phyloP scores from a whole-genome alignment of 2,113 vertebrate genomes.

The Spea multiplicata region DNA sequence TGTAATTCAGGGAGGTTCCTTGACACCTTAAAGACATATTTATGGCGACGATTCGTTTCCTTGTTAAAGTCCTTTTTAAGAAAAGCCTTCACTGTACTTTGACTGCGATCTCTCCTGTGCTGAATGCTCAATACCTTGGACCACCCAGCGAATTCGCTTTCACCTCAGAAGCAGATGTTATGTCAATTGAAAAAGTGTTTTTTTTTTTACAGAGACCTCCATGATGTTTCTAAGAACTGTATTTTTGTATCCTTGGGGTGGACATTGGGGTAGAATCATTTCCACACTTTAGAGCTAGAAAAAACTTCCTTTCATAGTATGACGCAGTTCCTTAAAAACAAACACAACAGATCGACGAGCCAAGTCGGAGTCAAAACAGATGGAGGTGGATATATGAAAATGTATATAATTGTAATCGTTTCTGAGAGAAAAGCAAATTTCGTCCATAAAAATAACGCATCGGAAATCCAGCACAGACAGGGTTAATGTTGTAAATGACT shows the following conservation, averaged over 20 bases:
- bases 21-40: too few relatives aligned
- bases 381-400: not conserved
- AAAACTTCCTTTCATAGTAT: not conserved
- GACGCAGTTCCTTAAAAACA: not conserved
- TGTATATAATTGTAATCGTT: too few relatives aligned
- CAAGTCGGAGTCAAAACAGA: not conserved
- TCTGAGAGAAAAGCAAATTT: too few relatives aligned
- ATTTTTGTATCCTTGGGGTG: constrained; percentile 11
- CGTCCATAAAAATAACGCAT: too few relatives aligned
- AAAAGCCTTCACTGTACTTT: constrained; percentile 9
- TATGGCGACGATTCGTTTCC: not conserved
- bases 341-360: not conserved
- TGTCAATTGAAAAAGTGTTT: not conserved
- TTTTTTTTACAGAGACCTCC: not conserved
- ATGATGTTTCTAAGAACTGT: constrained; percentile 14
- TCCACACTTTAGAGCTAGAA: constrained; percentile 7
- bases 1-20: too few relatives aligned
- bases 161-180: constrained; percentile 34
- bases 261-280: not conserved
- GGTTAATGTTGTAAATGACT: too few relatives aligned
- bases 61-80: not conserved
- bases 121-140: constrained; percentile 15
- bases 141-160: constrained; percentile 24
- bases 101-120: not conserved
- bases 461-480: too few relatives aligned